Conservation (phyloP, 2,113 vertebrate genomes). For the Meles meles region DNA sequence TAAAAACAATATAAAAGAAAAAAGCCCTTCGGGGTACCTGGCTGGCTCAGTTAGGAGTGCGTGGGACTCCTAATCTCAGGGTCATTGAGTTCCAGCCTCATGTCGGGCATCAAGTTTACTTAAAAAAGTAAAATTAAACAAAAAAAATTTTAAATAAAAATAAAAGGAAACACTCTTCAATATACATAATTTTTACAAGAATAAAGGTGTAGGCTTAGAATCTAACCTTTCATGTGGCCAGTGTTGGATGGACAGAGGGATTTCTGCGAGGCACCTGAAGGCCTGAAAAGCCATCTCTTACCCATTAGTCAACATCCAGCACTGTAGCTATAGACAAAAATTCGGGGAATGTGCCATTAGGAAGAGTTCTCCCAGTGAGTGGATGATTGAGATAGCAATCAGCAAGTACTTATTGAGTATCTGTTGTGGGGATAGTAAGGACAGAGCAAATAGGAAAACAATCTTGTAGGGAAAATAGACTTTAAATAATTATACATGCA, state of each 20-base stretch:
- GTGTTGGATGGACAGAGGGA: neutral
- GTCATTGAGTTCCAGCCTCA: neutral
- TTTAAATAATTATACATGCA: neutral
- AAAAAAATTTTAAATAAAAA: neutral
- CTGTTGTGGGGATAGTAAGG: neutral
- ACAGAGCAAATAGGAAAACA: neutral
- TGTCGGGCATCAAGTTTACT: neutral
- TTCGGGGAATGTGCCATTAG: neutral
- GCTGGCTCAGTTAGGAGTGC: neutral
- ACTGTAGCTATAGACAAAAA: neutral
- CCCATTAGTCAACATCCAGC: neutral
- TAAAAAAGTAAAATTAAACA: neutral
- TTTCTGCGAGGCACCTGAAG: neutral
- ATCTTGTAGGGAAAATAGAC: neutral
- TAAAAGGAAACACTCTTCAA: neutral
- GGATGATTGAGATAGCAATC: neutral
- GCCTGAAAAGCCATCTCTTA: neutral
- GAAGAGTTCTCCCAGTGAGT: neutral
- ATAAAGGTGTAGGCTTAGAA: neutral
- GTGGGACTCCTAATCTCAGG: neutral
- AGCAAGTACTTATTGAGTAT: neutral
- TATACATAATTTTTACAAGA: neutral
- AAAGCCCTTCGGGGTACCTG: neutral
- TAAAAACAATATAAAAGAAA: neutral
- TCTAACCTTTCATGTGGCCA: neutral